Conservation (phyloP, 1,140 invertebrate species). For the Callitettix versicolor region DNA sequence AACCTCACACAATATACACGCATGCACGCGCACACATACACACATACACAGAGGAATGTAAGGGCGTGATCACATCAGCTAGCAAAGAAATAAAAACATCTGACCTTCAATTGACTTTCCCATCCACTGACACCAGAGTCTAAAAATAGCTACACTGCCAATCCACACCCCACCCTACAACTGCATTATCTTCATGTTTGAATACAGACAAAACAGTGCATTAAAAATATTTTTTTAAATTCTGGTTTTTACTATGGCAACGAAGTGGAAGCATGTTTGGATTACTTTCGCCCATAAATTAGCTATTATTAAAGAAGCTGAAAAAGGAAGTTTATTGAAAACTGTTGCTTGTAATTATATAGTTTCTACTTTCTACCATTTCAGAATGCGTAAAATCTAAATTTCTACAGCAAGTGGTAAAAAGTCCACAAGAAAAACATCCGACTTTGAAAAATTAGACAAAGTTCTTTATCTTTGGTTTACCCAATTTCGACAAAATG, state of each 20-base stretch:
- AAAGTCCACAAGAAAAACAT: neutral
- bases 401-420: neutral
- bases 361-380: slow-evolving; percentile 1
- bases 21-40: too few relatives aligned
- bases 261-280: neutral
- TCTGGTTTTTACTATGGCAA: neutral
- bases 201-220: too few relatives aligned
- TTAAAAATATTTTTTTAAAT: too few relatives aligned
- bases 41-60: too few relatives aligned
- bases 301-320: neutral
- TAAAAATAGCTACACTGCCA: too few relatives aligned
- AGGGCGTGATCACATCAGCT: too few relatives aligned
- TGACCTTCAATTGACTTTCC: too few relatives aligned
- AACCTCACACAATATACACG: too few relatives aligned
- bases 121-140: too few relatives aligned
- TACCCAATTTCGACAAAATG: slow-evolving; percentile 3
- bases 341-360: neutral
- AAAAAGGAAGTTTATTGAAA: neutral
- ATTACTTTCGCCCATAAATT: slow-evolving; percentile 1
- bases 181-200: too few relatives aligned
- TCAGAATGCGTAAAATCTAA: neutral
- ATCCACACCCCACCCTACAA: too few relatives aligned
- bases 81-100: too few relatives aligned
- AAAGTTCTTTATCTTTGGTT: slow-evolving; percentile 2
- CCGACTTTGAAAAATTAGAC: neutral